Conservation (phyloP, 2,113 vertebrate genomes). For the Nycticorax nycticorax region DNA sequence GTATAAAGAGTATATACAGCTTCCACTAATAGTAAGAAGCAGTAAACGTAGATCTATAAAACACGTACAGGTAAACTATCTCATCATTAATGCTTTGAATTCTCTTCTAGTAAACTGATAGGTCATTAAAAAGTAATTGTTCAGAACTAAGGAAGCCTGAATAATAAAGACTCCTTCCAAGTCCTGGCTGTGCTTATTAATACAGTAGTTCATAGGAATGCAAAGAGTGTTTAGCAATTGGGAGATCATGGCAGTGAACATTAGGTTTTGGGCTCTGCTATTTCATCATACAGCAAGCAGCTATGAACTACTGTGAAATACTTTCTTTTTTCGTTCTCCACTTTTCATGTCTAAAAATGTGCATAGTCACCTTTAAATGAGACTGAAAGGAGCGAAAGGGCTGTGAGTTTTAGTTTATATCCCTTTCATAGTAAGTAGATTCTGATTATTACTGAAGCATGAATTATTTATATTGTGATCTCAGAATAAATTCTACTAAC, state of each 20-base stretch:
- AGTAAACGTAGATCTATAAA: background rate
- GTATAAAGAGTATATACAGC: background rate
- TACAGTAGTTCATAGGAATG: background rate
- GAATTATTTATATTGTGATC: background rate
- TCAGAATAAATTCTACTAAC: background rate
- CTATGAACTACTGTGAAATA: background rate
- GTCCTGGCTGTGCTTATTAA: background rate
- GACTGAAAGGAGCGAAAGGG: background rate
- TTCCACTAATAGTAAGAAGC: background rate
- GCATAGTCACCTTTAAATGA: background rate
- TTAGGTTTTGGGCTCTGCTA: background rate
- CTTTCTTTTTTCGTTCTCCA: background rate
- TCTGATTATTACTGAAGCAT: background rate
- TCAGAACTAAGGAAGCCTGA: background rate
- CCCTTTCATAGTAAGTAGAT: background rate
- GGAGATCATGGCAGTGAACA: background rate
- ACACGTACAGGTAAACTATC: background rate
- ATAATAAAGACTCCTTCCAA: background rate
- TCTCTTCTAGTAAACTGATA: background rate
- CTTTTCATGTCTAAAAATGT: background rate
- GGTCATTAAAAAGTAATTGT: background rate
- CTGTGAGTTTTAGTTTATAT: background rate
- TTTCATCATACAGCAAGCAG: background rate
- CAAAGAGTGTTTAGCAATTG: background rate
- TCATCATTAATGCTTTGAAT: background rate